Evolutionary conservation across 2,113 vertebrate genomes (phyloP).

Genomic region (Antennarius striatus): DNA sequence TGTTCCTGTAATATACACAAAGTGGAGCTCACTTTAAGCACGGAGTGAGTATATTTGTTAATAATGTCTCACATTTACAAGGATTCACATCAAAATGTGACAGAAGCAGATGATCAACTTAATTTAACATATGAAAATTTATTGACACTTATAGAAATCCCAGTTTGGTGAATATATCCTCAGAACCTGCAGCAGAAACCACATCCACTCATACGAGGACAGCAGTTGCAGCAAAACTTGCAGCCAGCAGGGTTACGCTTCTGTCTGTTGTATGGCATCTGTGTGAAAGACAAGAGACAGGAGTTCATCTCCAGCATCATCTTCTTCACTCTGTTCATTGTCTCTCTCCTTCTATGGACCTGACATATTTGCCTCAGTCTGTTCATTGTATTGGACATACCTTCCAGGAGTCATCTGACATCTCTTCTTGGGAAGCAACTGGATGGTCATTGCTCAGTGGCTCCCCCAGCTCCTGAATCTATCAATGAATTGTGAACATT

Average conservation of each 20-base stretch:
- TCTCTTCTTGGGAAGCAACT: constrained; percentile 6
- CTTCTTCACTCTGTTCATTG: background rate
- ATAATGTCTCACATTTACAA: too few relatives aligned
- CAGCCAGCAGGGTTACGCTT: constrained; percentile 70
- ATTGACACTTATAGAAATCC: too few relatives aligned
- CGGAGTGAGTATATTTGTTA: too few relatives aligned
- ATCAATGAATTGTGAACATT: constrained; percentile 6
- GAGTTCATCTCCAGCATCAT: constrained; percentile 5
- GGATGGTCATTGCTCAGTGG: constrained; percentile 1
- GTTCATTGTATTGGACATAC: constrained; percentile 31
- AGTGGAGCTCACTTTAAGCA: too few relatives aligned
- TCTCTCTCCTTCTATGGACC: too few relatives aligned
- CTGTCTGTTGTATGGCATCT: constrained; percentile 59
- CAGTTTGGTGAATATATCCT: background rate
- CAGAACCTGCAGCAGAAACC: constrained; percentile 75
- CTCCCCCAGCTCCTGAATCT: constrained; percentile 32
- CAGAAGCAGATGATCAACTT: background rate
- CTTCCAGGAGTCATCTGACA: constrained; percentile 33
- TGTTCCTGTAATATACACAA: too few relatives aligned
- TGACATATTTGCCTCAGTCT: too few relatives aligned
- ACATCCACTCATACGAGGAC: constrained; percentile 67
- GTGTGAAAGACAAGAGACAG: constrained; percentile 22
- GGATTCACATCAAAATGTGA: too few relatives aligned
- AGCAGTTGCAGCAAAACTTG: constrained; percentile 75
- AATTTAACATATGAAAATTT: background rate